Base-by-base conservation (phyloP, 2,888 invertebrate species). In the Cyclophora albipunctata region DNA sequence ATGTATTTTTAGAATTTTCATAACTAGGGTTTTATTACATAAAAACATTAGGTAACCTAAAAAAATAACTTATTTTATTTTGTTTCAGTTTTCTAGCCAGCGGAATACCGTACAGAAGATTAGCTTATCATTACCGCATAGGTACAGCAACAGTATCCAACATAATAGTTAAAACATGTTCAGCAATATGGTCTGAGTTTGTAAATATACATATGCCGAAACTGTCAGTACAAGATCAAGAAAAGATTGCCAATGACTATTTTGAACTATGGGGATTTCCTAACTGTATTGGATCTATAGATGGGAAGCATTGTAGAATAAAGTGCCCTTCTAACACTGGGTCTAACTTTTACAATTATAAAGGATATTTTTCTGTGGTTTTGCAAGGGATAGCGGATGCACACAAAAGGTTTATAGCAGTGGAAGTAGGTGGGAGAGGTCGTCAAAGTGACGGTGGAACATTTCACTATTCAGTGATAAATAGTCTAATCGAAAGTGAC, bases 331-430 rank as follows among this genome's bases (percentile, higher is more conserved):
- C 52, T n/a, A 54, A 66, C 47, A 57, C 58, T 52, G 62, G 59
- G 20, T 52, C 60, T 34, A 63, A 68, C 60, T 63, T 53, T 54
- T 48, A 51, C 42, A 70, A 73, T 49, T 77, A 75, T 55, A 77
- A 76, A 66, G 52, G 42, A 1, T 54, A 20, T 53, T 69, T 69
- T 52, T 75, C 71, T 55, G 65, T 75, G 43, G 74, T 81, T 3
- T 55, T 82, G 1, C 54, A 59, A 42, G 60, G 58, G 5, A 42
- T 75, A 47, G 76, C 69, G 5, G 75, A 81, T 62, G 73, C 74
- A 20, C 33, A 5, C 41, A 20, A 46, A 3, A 46, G 41, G 34
- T 46, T 46, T 6, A 41, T 7, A 1, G 41, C 33, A 5, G 34
- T 41, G 3, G 46, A 46, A 6, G 46, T 41, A 2, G 46, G 46